phyloP scores from a whole-genome alignment of 2,113 vertebrate species.

The Piprites chloris region DNA sequence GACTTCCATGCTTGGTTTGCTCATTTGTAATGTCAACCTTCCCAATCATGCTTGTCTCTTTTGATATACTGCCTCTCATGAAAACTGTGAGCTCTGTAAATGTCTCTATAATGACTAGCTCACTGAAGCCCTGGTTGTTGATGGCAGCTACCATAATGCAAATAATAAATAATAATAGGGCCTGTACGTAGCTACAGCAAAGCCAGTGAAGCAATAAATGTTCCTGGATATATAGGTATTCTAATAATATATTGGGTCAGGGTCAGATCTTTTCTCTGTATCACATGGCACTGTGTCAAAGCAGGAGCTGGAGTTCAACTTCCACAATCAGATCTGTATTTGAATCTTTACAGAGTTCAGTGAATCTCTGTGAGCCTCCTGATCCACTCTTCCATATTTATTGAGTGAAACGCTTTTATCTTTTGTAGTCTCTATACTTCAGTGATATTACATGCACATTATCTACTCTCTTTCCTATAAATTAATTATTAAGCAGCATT shows the following conservation, averaged over 20 bases:
- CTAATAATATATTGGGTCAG: neutral
- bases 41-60: constrained; percentile 1
- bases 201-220: neutral
- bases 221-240: neutral
- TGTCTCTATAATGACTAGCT: constrained; percentile 13
- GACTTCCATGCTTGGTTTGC: neutral
- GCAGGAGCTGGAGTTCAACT: neutral
- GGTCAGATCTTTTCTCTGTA: neutral
- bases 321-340: neutral
- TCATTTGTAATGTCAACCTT: constrained; percentile 11
- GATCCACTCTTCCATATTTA: neutral
- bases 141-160: neutral
- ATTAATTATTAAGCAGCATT: neutral
- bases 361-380: neutral
- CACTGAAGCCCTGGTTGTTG: neutral
- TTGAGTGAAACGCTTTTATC: neutral
- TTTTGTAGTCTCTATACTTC: neutral
- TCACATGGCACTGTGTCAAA: neutral
- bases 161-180: constrained; percentile 30
- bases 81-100: constrained; percentile 13
- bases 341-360: neutral
- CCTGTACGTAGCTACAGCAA: neutral
- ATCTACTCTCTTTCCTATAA: neutral
- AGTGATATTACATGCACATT: neutral
- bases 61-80: constrained; percentile 3